Evolutionary conservation across 2,888 invertebrate genomes (phyloP), one percentile per base, ranked within the genome.

Genomic region (Blomia tropicalis): DNA sequence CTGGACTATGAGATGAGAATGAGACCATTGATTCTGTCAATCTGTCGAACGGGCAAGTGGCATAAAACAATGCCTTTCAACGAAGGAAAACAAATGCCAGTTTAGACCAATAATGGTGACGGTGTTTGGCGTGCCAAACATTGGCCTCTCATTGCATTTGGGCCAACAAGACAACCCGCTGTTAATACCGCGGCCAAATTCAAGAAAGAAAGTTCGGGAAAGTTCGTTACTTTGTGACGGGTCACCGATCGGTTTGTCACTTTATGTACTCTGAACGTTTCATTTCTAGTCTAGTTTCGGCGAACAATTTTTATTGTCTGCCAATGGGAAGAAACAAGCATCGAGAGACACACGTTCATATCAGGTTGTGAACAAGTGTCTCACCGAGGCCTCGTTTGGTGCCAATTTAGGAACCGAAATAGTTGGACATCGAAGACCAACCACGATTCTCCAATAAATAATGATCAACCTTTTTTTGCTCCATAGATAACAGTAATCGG

Each of bases 11-110:
- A 25, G 7, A 22, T 11, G 51, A 47, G 7, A 47, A 11, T 7
- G 51, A 17, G 36, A 36, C 36, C 51, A 47, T n/a, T 47, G 51
- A 36, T 47, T 47, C 51, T 47, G 51, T 47, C 51, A 47, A 27
- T 47, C 27, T 47, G 51, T 47, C 51, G 51, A 47, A 47, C 14
- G 23, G 27, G 11, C 27, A 7, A 47, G 51, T 25, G 51, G 51
- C 51, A 47, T 47, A 47, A 47, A 47, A 47, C 51, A 47, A 47
- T 11, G 51, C 51, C 51, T 47, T 14, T 27, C 51, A 47, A 22
- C 7, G 51, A 27, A 36, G 22, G 7, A 47, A 27, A 47, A 47
- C 51, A 19, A 47, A 47, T 11, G 14, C 22, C 7, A 11, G 27
- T 14, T 19, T 19, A 47, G 22, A 22, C 51, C 14, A n/a, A n/a